Evolutionary conservation across 1,140 invertebrate genomes (phyloP), one percentile per base, ranked within the genome.

Genomic region (Arion vulgaris): DNA sequence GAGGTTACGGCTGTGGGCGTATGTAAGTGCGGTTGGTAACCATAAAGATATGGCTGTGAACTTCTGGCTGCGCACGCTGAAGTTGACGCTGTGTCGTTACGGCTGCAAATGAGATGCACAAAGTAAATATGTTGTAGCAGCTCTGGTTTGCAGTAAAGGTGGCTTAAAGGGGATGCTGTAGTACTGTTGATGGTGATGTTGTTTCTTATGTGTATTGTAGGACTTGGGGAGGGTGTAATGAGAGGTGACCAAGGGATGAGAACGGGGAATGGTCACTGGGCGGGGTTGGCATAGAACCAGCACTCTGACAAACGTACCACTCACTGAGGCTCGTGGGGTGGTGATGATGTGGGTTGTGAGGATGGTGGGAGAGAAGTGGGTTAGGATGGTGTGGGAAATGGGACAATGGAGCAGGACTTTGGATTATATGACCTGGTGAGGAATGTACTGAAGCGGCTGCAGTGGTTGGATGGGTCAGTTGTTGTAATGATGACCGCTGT

Each of bases 231-330:
- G 90, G 91, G 75, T 92, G 91, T 51, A 90, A 92, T 2, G 62
- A 15, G 76, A 94, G 91, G 87, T 94, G 94, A 92, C 86, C 94
- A 86, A 87, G 92, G 90, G 86, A 85, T 84, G 94, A 93, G 28
- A 95, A 92, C 13, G 94, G 93, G 32, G 94, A 94, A 83, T 94
- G 93, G 87, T 94, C 93, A 80, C 91, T 94, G 90, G 91, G 92
- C 34, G 94, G 88, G 85, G 93, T 89, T 88, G 92, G 90, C 93
- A 93, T 93, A 7, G 92, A 93, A 87, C 89, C 91, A 1, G 92
- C 90, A 80, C 92, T 93, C 87, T 94, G 94, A 86, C 94, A 95
- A 51, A 94, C 92, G 90, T 95, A 94, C 95, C 95, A 94, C 89
- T 95, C 93, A 88, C 93, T 93, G 84, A 95, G 87, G 86, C 94